These are phyloP conservation scores for Drosophila cracens DNA, from an alignment of 2,888 invertebrate genomes.

Conservation along the genomic window DNA sequence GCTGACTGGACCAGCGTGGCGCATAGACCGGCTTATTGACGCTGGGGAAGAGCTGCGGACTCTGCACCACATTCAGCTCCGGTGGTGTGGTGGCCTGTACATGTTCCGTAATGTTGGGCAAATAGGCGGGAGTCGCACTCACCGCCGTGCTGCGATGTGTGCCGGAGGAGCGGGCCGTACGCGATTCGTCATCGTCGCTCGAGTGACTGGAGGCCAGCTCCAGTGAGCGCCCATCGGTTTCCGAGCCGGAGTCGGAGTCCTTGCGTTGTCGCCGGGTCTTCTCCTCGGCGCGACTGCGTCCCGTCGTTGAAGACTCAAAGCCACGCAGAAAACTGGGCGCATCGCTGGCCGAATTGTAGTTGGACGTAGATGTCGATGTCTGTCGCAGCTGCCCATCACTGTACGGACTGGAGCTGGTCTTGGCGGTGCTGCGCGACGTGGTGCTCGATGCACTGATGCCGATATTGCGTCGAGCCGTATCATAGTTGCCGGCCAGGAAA, in stretches of 20 bases:
- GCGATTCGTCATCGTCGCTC: constrained; percentile 93
- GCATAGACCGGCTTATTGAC: constrained; percentile 88
- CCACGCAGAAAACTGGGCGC: constrained; percentile 90
- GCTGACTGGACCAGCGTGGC: constrained; percentile 89
- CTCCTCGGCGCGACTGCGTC: constrained; percentile 75
- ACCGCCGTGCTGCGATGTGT: constrained; percentile 85
- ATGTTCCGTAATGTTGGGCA: constrained; percentile 88
- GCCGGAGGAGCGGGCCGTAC: constrained; percentile 83
- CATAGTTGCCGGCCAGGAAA: constrained; percentile 84
- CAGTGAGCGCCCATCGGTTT: constrained; percentile 91
- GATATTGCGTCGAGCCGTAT: constrained; percentile 90
- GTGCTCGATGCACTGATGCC: constrained; percentile 98
- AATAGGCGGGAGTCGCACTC: constrained; percentile 86
- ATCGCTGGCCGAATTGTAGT: constrained; percentile 93
- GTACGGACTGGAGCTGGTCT: constrained; percentile 97
- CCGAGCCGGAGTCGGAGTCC: constrained; percentile 93
- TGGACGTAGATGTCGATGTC: constrained; percentile 94
- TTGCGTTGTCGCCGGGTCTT: constrained; percentile 85
- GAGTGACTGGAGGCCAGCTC: constrained; percentile 98
- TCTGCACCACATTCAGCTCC: constrained; percentile 88
- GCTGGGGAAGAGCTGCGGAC: constrained; percentile 89
- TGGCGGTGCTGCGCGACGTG: constrained; percentile 96
- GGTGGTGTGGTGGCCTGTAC: constrained; percentile 88
- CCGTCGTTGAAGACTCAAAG: constrained; percentile 82
- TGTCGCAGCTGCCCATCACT: constrained; percentile 93